Evolutionary conservation across 2,113 vertebrate genomes (phyloP).

Genomic region (Eudyptes chrysolophus): DNA sequence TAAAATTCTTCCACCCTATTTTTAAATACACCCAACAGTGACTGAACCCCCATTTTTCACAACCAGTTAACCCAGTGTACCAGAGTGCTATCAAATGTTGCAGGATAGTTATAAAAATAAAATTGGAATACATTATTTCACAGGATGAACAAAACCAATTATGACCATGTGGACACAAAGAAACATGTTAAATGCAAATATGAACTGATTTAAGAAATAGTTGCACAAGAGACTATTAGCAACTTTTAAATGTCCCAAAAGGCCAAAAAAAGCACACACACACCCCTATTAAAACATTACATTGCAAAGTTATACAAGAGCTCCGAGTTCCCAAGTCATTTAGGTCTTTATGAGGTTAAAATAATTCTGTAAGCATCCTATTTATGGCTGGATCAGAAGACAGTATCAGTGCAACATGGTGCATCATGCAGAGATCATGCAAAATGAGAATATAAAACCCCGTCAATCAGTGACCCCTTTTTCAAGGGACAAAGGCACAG

Average conservation of each 20-base stretch:
- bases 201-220: neutral
- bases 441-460: neutral
- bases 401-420: fast-evolving
- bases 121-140: neutral
- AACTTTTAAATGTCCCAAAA: neutral
- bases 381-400: neutral
- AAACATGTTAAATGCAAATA: neutral
- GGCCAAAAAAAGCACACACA: neutral
- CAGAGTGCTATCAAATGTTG: neutral
- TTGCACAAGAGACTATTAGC: neutral
- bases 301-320: neutral
- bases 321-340: neutral
- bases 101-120: neutral
- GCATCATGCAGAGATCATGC: no score
- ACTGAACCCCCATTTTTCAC: neutral
- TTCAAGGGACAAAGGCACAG: neutral
- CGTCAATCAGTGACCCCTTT: neutral
- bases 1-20: neutral
- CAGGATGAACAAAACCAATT: neutral
- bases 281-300: neutral
- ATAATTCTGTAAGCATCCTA: neutral
- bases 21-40: neutral
- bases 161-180: neutral
- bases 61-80: neutral
- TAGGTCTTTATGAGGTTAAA: neutral